These are phyloP conservation scores for Yoshiicerus persimilis DNA, from an alignment of 1,140 invertebrate species.

Conservation along the genomic window DNA sequence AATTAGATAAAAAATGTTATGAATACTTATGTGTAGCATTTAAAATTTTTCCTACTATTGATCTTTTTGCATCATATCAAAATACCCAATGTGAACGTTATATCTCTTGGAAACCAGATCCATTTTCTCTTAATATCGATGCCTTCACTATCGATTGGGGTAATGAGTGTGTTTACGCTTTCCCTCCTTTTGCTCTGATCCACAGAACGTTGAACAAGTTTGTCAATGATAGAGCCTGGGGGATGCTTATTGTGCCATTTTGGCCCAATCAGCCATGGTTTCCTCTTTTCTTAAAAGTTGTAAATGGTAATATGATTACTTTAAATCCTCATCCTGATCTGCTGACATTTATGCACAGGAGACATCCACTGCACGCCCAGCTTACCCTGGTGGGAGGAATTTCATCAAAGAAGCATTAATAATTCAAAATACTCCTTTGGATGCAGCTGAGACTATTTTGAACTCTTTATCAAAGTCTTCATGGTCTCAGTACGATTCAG, in stretches of 20 bases:
- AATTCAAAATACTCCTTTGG: no score
- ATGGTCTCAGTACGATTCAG: no score
- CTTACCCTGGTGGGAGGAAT: no score
- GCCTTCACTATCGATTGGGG: background rate
- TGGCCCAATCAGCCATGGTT: background rate
- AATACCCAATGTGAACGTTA: background rate
- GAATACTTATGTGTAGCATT: background rate
- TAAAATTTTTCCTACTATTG: background rate
- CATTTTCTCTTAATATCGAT: background rate
- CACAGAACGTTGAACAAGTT: background rate
- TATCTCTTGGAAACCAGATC: no score
- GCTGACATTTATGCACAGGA: no score
- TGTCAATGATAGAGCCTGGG: background rate
- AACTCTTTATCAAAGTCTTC: no score
- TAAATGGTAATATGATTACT: no score
- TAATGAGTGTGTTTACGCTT: background rate
- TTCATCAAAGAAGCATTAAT: no score
- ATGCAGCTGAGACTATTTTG: no score
- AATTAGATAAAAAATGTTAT: background rate
- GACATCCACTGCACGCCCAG: no score
- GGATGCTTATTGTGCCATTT: slow-evolving; percentile 6
- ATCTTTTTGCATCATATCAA: background rate
- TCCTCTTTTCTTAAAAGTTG: no score
- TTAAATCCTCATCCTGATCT: no score
- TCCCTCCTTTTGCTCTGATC: background rate